Conservation (phyloP, 1,140 invertebrate species). For the Bathynomus jamesi region DNA sequence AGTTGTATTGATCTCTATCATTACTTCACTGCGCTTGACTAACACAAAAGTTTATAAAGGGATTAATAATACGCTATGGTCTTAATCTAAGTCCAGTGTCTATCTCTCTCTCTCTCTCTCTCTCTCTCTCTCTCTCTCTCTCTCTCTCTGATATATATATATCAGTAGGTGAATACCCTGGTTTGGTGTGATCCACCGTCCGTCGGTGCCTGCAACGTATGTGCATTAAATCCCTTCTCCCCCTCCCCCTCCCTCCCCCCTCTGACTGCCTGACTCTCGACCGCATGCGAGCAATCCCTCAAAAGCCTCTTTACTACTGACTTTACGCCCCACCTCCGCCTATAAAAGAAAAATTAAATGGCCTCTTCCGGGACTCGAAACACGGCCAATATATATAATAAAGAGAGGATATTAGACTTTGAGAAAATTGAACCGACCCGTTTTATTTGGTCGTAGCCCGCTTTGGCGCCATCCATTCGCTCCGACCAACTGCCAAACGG, state of each 20-base stretch:
- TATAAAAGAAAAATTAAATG: constrained; percentile 35
- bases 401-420: constrained; percentile 30
- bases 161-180: too few relatives aligned
- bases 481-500: constrained; percentile 10
- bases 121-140: too few relatives aligned
- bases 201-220: too few relatives aligned
- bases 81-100: too few relatives aligned
- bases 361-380: constrained; percentile 29
- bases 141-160: too few relatives aligned
- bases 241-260: not conserved
- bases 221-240: too few relatives aligned
- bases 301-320: constrained; percentile 31
- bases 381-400: constrained; percentile 35
- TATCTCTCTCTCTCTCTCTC: too few relatives aligned
- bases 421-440: constrained; percentile 26
- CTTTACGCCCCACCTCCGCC: constrained; percentile 28
- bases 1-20: too few relatives aligned
- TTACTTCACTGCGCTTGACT: too few relatives aligned
- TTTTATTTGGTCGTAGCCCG: constrained; percentile 25
- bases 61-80: too few relatives aligned
- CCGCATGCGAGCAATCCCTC: constrained; percentile 24
- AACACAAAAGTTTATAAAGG: too few relatives aligned
- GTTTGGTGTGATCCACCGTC: too few relatives aligned
- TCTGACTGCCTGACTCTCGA: not conserved
- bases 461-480: constrained; percentile 19